A percentile compares a stretch with the other conserved stretches of the same genome.
These are phyloP conservation scores for Trachurus trachurus DNA, from an alignment of 2,797 vertebrate genomes.

Conservation along the genomic window DNA sequence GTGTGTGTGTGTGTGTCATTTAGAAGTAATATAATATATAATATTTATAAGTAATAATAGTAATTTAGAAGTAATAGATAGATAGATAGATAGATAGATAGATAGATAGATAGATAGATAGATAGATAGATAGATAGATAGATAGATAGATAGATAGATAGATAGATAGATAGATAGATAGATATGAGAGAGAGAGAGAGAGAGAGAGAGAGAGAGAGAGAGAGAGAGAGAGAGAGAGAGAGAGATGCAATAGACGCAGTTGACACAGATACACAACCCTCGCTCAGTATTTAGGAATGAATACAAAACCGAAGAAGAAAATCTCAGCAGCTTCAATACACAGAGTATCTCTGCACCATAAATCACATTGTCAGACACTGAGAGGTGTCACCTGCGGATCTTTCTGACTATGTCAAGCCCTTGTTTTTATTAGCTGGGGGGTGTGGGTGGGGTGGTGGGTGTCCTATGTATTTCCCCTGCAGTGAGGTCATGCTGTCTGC, in stretches of 20 bases:
- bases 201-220: too few species aligned
- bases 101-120: too few species aligned
- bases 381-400: conserved; percentile 26
- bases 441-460: conserved; percentile 24
- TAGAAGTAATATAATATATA: too few species aligned
- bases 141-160: too few species aligned
- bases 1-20: too few species aligned
- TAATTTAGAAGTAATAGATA: too few species aligned
- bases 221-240: too few species aligned
- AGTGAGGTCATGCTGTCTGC: conserved; percentile 81
- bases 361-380: conserved; percentile 33
- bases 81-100: too few species aligned
- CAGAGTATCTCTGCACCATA: background rate
- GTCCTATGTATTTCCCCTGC: conserved; percentile 70
- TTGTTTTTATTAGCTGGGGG: conserved; percentile 61
- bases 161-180: too few species aligned
- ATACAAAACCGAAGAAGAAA: background rate
- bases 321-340: conserved; percentile 4
- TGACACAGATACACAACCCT: conserved; percentile 3
- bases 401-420: conserved; percentile 42
- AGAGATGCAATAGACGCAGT: background rate
- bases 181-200: too few species aligned
- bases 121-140: too few species aligned
- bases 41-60: too few species aligned
- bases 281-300: background rate